Base-by-base conservation (phyloP, 2,113 vertebrate genomes). In the Ploceus nigricollis region DNA sequence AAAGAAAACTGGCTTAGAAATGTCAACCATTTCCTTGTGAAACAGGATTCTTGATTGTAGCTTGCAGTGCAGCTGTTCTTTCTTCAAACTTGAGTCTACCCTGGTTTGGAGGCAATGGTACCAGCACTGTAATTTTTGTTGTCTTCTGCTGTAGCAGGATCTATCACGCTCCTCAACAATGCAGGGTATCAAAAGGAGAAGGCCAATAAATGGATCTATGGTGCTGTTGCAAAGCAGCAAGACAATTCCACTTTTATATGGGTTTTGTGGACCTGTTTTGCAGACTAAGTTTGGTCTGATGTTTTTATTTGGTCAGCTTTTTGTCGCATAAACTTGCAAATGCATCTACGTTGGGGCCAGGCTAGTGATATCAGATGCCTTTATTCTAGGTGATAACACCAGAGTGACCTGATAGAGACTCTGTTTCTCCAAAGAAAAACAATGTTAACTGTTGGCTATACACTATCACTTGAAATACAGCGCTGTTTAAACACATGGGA, bases 401-500 rank as follows among this genome's bases (percentile, higher is more conserved):
- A 40, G 39, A 24, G 47, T 90, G 85, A 94, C 89, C 89, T 90
- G 71, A 47, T 14, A 39, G 65, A 77, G 92, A 50, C 44, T 76
- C 73, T 61, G 53, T 66, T 90, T 82, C 71, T 93, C 57, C 44
- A 23, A 82, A 91, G 68, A 47, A 88, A 96, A 97, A 79, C 95
- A 91, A 3, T 24, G 65, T 44, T 88, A 77, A 77, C 63, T 92
- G 91, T 84, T 92, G 92, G 53, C 81, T 60, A 8, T 44, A 30
- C 9, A 0, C 72, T 95, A 93, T 96, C 92, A 65, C 51, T 94
- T 84, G 82, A 87, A 96, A 93, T 87, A 21, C 76, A 44, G 51
- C 15, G 65, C 81, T 93, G 82, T 91, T 76, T 83, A 91, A 96
- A 95, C 90, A 88, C 65, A 75, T 64, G 89, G 90, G 57, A 64